Percentiles rank a stretch among this genome's conserved stretches.
Evolutionary conservation across 1,140 invertebrate species (phyloP).

Genomic region (Micrasema longulum): DNA sequence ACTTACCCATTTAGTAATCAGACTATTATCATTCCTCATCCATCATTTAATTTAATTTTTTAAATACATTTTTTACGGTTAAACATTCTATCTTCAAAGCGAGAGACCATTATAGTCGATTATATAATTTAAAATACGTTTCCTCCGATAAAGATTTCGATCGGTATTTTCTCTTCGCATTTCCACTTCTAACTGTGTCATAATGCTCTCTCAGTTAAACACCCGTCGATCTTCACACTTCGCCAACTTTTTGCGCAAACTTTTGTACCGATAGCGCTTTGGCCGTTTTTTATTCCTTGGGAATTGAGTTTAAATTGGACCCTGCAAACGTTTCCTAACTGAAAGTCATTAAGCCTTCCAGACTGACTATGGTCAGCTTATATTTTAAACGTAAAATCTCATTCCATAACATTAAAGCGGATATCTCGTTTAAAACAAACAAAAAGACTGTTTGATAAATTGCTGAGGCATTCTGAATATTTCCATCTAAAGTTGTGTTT

Average conservation of each 20-base stretch:
- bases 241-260: conserved; percentile 20
- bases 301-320: conserved; percentile 47
- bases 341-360: conserved; percentile 49
- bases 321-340: conserved; percentile 43
- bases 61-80: no score
- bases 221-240: conserved; percentile 24
- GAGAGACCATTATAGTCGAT: conserved; percentile 5
- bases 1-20: no score
- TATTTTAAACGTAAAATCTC: not conserved
- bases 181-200: conserved; percentile 25
- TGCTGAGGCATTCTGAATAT: conserved; percentile 15
- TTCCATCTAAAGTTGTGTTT: conserved; percentile 38
- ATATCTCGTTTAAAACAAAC: conserved; percentile 16
- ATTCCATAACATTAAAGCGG: conserved; percentile 28
- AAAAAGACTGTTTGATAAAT: conserved; percentile 36
- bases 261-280: conserved; percentile 25
- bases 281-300: conserved; percentile 38
- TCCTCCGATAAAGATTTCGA: conserved; percentile 17
- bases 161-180: conserved; percentile 18
- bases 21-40: no score
- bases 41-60: no score
- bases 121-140: conserved; percentile 24
- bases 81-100: no score
- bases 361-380: conserved; percentile 21
- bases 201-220: conserved; percentile 31